A percentile compares a stretch with the other conserved stretches of the same genome.
Evolutionary conservation across 1,140 invertebrate species (phyloP).

Genomic region (Bombus huntii): DNA sequence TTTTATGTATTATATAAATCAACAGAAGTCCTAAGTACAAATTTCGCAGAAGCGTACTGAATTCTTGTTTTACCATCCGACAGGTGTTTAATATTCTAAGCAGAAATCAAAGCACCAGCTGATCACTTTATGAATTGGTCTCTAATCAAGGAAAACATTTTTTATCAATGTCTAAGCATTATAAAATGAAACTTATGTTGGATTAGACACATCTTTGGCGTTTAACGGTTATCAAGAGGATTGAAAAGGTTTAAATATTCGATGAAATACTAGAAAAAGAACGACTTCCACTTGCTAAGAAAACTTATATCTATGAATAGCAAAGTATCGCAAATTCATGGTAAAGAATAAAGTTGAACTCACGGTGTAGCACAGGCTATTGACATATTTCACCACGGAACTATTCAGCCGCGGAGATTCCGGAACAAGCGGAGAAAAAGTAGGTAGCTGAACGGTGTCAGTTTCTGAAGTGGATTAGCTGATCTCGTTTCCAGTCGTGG

Average conservation of each 20-base stretch:
- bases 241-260: not conserved
- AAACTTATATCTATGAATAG: not conserved
- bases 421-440: constrained; percentile 16
- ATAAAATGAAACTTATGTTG: not conserved
- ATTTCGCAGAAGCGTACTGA: not conserved
- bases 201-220: not conserved
- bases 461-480: constrained; percentile 17
- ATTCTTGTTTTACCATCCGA: not conserved
- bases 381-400: not conserved
- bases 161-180: not conserved
- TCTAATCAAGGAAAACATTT: not conserved
- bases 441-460: constrained; percentile 27
- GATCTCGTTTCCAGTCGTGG: constrained; percentile 36
- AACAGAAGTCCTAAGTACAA: no score
- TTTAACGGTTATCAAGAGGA: not conserved
- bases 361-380: not conserved
- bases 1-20: no score
- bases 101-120: no score
- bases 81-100: not conserved
- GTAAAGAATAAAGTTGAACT: not conserved
- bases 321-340: not conserved
- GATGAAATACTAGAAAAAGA: not conserved
- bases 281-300: not conserved
- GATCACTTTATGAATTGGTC: not conserved
- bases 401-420: not conserved